These are phyloP conservation scores for Oconnorella tubifera DNA, from an alignment of 2,888 invertebrate genomes.

Conservation along the genomic window DNA sequence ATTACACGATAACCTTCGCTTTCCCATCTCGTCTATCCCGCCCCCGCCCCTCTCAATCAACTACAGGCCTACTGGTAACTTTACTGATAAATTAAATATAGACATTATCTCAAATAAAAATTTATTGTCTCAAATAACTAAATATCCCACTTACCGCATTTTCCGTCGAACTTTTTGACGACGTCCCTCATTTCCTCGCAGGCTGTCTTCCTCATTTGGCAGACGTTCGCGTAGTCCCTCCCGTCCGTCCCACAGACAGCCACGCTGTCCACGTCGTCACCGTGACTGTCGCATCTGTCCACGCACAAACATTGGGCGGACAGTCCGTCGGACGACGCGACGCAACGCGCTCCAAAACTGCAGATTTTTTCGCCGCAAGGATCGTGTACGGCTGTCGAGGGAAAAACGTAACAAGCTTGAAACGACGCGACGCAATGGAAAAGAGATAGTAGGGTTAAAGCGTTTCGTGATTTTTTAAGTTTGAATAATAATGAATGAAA, in stretches of 20 bases:
- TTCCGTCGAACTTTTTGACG: conserved; percentile 57
- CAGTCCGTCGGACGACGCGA: conserved; percentile 65
- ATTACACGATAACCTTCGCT: too few relatives aligned
- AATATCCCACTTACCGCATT: conserved; percentile 56
- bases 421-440: too few relatives aligned
- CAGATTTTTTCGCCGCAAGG: conserved; percentile 70
- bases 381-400: conserved; percentile 62
- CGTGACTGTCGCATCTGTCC: conserved; percentile 74
- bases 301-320: conserved; percentile 75
- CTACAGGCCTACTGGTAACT: too few relatives aligned
- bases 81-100: too few relatives aligned
- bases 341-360: conserved; percentile 69
- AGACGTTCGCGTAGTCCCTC: conserved; percentile 54
- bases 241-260: conserved; percentile 71
- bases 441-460: too few relatives aligned
- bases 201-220: conserved; percentile 54
- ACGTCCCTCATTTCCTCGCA: conserved; percentile 56
- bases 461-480: too few relatives aligned
- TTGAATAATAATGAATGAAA: too few relatives aligned
- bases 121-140: neutral
- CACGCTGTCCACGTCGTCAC: conserved; percentile 74
- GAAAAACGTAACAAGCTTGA: conserved; percentile 38
- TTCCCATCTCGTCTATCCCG: too few relatives aligned
- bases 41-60: too few relatives aligned
- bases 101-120: too few relatives aligned